Conservation (phyloP, 2,888 invertebrate species). For the Ferdinandea cuprea region DNA sequence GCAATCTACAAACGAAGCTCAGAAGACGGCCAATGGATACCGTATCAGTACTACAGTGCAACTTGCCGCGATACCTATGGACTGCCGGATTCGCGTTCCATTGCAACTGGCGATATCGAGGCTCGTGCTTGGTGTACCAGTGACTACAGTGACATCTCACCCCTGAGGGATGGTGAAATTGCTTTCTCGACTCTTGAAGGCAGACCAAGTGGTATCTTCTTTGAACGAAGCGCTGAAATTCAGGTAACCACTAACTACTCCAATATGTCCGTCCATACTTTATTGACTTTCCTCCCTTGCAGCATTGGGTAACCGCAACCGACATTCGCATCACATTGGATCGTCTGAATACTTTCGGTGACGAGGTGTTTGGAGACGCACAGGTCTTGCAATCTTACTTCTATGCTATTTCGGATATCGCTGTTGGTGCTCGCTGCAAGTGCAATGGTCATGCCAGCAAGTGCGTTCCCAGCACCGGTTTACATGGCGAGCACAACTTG, state of each 20-base stretch:
- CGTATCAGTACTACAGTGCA: constrained; percentile 96
- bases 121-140: constrained; percentile 98
- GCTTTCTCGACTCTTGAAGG: constrained; percentile 97
- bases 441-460: constrained; percentile 99
- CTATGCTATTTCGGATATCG: constrained; percentile 95
- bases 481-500: constrained; percentile 85
- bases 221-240: constrained; percentile 94
- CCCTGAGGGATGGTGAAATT: constrained; percentile 96
- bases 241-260: constrained; percentile 87
- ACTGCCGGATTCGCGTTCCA: constrained; percentile 89
- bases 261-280: not conserved
- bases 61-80: constrained; percentile 96
- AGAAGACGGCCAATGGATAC: constrained; percentile 92
- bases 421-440: constrained; percentile 95
- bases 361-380: constrained; percentile 96
- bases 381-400: constrained; percentile 97
- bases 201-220: constrained; percentile 95
- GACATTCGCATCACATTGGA: constrained; percentile 95
- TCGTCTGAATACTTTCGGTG: constrained; percentile 98
- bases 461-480: constrained; percentile 88
- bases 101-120: constrained; percentile 90
- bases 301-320: constrained; percentile 99
- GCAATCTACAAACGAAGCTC: constrained; percentile 94
- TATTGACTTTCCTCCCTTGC: constrained; percentile 70
- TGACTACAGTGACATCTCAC: constrained; percentile 98